phyloP scores from a whole-genome alignment of 2,797 vertebrate species.

The Orientallactaga sibirica region DNA sequence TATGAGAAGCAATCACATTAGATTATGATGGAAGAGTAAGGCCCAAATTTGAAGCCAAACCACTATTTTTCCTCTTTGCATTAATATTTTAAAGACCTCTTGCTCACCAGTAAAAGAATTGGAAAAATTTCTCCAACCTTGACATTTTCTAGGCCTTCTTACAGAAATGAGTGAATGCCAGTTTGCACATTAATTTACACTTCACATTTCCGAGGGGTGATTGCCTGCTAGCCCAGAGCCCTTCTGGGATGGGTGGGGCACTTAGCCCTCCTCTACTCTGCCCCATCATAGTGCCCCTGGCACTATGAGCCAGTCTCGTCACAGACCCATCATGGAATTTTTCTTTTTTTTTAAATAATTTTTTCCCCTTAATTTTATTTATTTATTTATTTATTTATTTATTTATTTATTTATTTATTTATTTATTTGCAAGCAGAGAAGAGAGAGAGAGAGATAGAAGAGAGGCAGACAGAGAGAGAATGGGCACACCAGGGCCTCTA shows the following conservation, averaged over 20 bases:
- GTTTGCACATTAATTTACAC: background rate
- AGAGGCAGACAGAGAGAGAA: too few relatives aligned
- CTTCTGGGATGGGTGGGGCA: background rate
- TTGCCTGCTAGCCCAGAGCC: background rate
- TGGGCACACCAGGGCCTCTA: too few relatives aligned
- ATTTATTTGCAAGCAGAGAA: too few relatives aligned
- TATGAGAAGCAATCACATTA: background rate
- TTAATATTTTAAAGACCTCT: slow-evolving; percentile 45
- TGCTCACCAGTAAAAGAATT: background rate
- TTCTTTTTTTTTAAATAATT: too few relatives aligned
- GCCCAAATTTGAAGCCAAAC: slow-evolving; percentile 36
- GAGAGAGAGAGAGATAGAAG: too few relatives aligned
- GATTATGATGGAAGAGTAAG: background rate
- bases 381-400: too few relatives aligned
- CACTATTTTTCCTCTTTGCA: background rate
- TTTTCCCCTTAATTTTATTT: too few relatives aligned
- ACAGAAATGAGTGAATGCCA: background rate
- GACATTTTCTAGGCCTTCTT: background rate
- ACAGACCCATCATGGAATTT: background rate
- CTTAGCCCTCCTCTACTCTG: too few relatives aligned
- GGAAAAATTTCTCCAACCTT: background rate
- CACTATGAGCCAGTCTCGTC: background rate
- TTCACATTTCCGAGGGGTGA: background rate
- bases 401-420: too few relatives aligned
- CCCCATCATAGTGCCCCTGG: background rate